Evolutionary conservation across 2,113 vertebrate species (phyloP).

Genomic region (Syngnathoides biaculeatus): DNA sequence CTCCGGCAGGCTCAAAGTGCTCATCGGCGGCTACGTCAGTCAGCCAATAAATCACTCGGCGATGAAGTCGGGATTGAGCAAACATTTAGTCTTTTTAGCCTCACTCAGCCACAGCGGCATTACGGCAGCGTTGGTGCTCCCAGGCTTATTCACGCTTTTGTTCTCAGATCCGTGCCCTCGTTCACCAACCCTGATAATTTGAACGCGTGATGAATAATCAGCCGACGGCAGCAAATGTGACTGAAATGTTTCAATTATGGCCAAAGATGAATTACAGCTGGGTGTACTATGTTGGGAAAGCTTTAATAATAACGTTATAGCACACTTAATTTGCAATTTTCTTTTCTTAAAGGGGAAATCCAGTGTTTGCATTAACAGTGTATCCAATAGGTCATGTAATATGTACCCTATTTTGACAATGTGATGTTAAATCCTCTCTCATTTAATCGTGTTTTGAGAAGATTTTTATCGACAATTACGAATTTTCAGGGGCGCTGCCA

Average conservation of each 20-base stretch:
- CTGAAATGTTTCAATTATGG: conserved; percentile 68
- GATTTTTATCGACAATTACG: too few relatives aligned
- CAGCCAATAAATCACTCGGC: conserved; percentile 36
- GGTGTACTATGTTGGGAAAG: not conserved
- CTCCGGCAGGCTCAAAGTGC: conserved; percentile 8
- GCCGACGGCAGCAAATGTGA: conserved; percentile 64
- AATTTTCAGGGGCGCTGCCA: too few relatives aligned
- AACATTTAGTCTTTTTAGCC: conserved; percentile 30
- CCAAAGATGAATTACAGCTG: conserved; percentile 56
- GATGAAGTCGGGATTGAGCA: conserved; percentile 21
- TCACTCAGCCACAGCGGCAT: conserved; percentile 11
- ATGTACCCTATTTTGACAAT: too few relatives aligned
- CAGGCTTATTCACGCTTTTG: conserved; percentile 42
- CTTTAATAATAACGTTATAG: not conserved
- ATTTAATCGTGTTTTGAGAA: too few relatives aligned
- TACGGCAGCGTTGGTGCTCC: conserved; percentile 32
- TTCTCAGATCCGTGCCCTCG: conserved; percentile 52
- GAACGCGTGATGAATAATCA: conserved; percentile 65
- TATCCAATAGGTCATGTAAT: too few relatives aligned
- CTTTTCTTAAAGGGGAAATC: too few relatives aligned
- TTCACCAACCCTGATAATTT: conserved; percentile 70
- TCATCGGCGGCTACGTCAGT: conserved; percentile 2
- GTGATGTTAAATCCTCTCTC: too few relatives aligned
- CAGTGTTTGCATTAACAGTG: too few relatives aligned
- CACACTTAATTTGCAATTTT: not conserved